Conservation (phyloP, 2,888 invertebrate genomes). For the Deroplatys truncata region DNA sequence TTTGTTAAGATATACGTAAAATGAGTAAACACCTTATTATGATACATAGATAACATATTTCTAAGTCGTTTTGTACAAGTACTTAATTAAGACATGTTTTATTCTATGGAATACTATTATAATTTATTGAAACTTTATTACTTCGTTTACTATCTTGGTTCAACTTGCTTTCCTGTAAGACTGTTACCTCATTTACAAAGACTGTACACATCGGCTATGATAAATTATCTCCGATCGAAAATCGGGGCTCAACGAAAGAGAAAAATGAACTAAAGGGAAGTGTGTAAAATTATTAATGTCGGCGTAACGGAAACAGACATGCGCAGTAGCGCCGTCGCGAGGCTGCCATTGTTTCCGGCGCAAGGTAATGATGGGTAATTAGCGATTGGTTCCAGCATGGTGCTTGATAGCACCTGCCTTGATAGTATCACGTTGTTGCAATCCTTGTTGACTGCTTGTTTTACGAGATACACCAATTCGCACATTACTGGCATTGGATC, state of each 20-base stretch:
- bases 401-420: neutral
- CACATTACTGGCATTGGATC: neutral
- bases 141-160: too few species aligned
- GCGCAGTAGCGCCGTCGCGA: neutral
- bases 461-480: neutral
- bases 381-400: conserved; percentile 27
- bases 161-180: too few species aligned
- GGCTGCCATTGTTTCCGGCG: conserved; percentile 21
- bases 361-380: conserved; percentile 25
- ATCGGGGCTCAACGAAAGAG: neutral
- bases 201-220: neutral
- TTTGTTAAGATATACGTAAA: too few species aligned
- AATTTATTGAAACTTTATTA: too few species aligned
- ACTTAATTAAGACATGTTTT: too few species aligned
- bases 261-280: conserved; percentile 1
- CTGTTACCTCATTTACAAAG: neutral
- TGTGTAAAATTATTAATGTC: conserved; percentile 22
- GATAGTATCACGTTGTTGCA: neutral
- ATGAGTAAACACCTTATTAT: too few species aligned
- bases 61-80: too few species aligned
- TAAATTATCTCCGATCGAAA: conserved; percentile 10
- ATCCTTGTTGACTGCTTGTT: neutral
- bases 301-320: conserved; percentile 9
- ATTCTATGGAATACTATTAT: too few species aligned
- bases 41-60: too few species aligned